A percentile compares a stretch with the other conserved stretches of the same genome.
Evolutionary conservation across 2,113 vertebrate genomes (phyloP).

Genomic region (Albula goreensis): DNA sequence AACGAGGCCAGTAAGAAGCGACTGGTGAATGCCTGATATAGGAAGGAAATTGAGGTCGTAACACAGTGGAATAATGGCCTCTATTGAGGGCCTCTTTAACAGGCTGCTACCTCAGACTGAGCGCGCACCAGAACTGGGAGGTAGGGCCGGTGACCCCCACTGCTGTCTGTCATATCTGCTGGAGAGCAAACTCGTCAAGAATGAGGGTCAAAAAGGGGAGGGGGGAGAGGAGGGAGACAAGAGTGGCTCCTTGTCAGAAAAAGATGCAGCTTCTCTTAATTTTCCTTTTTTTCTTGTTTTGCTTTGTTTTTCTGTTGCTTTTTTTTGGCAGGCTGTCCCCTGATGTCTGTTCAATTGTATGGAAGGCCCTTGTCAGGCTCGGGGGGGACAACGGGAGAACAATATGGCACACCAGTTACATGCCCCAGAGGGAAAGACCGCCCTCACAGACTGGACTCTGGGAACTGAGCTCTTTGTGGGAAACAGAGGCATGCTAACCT

Average conservation of each 20-base stretch:
- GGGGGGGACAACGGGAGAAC: constrained; percentile 38
- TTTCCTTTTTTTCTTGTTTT: constrained; percentile 35
- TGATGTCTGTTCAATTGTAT: constrained; percentile 47
- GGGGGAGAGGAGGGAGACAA: constrained; percentile 60
- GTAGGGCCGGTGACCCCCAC: constrained; percentile 71
- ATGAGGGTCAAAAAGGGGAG: constrained; percentile 23
- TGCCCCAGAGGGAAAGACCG: background rate
- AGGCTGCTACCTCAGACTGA: constrained; percentile 73
- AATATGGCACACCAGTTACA: constrained; percentile 12
- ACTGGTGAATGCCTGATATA: constrained; percentile 80
- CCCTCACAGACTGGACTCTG: background rate
- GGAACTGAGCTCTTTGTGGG: background rate
- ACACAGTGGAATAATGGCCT: constrained; percentile 63
- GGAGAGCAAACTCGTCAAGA: constrained; percentile 73
- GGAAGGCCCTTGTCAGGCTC: constrained; percentile 34
- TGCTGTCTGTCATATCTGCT: constrained; percentile 74
- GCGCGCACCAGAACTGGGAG: constrained; percentile 75
- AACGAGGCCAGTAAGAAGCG: constrained; percentile 59
- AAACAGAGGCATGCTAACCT: background rate
- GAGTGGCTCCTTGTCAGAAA: constrained; percentile 46
- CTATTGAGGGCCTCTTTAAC: constrained; percentile 74
- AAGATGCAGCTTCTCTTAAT: constrained; percentile 52
- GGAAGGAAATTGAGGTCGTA: constrained; percentile 69
- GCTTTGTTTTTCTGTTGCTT: background rate
- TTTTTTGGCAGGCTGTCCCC: constrained; percentile 8